These are phyloP conservation scores for Anas capensis DNA, from an alignment of 2,797 vertebrate species.

Conservation along the genomic window DNA sequence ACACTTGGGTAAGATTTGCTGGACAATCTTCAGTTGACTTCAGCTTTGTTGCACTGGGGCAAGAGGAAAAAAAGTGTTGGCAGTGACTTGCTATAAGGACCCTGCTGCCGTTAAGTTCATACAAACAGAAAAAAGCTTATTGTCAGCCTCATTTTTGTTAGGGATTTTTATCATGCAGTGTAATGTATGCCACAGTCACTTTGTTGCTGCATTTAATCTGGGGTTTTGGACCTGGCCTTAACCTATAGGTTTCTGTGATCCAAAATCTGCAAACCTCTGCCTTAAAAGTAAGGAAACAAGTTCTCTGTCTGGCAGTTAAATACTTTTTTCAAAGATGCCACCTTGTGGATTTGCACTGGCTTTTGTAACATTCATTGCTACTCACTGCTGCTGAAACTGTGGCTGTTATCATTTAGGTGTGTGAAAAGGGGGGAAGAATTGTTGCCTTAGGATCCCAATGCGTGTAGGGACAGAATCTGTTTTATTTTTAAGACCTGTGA, in stretches of 20 bases:
- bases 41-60: background rate
- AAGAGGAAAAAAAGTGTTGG: constrained; percentile 9
- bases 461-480: background rate
- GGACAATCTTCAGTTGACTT: background rate
- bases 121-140: constrained; percentile 1
- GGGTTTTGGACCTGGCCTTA: background rate
- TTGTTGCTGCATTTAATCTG: background rate
- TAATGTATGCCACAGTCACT: background rate
- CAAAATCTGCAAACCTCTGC: background rate
- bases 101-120: background rate
- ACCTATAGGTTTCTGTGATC: background rate
- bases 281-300: background rate
- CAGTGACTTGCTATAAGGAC: background rate
- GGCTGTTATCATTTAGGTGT: rapidly evolving
- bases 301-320: background rate
- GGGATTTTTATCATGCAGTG: background rate
- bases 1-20: background rate
- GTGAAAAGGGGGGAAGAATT: background rate
- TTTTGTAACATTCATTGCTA: rapidly evolving
- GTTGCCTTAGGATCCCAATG: background rate
- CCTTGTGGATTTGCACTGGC: background rate
- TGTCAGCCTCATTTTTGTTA: background rate
- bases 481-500: constrained; percentile 1
- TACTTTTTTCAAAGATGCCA: background rate
- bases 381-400: background rate